Percentiles rank a stretch among this genome's conserved stretches.
Conservation (phyloP, 2,888 invertebrate species). For the Morpho achilles region DNA sequence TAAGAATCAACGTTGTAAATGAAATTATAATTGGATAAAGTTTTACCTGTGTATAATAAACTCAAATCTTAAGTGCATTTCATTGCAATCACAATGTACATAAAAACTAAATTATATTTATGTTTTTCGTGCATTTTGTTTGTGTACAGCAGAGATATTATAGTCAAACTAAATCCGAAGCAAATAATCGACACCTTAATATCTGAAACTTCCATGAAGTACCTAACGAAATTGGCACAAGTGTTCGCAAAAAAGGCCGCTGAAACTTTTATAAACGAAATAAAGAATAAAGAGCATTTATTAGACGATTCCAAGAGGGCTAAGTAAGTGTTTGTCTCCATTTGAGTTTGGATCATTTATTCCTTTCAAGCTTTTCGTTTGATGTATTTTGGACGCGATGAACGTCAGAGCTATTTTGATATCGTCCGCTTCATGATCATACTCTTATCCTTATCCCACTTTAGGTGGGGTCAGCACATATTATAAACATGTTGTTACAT, state of each 20-base stretch:
- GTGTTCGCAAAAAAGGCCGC: slow-evolving; percentile 43
- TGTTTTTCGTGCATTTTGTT: slow-evolving; percentile 21
- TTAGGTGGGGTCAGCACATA: too few relatives aligned
- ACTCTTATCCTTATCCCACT: too few relatives aligned
- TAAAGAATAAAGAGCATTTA: slow-evolving; percentile 29
- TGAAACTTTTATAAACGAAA: slow-evolving; percentile 37
- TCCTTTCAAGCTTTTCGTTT: too few relatives aligned
- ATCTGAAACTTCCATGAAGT: slow-evolving; percentile 37
- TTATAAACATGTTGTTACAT: too few relatives aligned
- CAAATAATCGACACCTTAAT: slow-evolving; percentile 40
- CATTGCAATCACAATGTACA: slow-evolving; percentile 33
- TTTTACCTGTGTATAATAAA: neutral
- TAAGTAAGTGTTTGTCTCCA: neutral
- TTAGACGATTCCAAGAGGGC: slow-evolving; percentile 5
- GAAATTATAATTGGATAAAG: slow-evolving; percentile 2
- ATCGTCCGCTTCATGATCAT: too few relatives aligned
- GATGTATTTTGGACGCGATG: too few relatives aligned
- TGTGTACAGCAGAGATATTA: slow-evolving; percentile 23
- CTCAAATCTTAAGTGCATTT: slow-evolving; percentile 17
- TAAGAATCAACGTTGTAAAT: neutral
- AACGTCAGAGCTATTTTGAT: too few relatives aligned
- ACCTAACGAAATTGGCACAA: slow-evolving; percentile 38
- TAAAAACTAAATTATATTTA: slow-evolving; percentile 31
- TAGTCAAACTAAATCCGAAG: slow-evolving; percentile 37
- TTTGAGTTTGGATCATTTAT: neutral